These are phyloP conservation scores for Amazona vittata DNA, from an alignment of 2,113 vertebrate species.

Conservation along the genomic window DNA sequence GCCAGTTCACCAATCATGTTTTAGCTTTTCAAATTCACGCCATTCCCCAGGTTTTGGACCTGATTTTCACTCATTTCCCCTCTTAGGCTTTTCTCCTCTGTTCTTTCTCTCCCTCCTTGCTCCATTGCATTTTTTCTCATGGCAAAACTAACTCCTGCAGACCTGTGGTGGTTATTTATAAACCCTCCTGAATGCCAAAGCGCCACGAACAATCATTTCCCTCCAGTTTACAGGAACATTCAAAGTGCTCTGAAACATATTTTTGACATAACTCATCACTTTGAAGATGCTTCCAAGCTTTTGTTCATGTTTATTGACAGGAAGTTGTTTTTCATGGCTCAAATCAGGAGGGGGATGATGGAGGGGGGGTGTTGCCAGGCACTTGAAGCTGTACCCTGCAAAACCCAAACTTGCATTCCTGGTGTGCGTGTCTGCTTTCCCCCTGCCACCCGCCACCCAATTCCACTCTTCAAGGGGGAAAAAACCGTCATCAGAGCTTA, in stretches of 20 bases:
- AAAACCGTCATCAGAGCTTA: accelerated
- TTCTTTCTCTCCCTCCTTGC: not conserved
- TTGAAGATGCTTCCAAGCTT: slow-evolving; percentile 81
- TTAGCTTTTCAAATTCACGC: not conserved
- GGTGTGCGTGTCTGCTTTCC: not conserved
- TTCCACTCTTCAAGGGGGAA: not conserved
- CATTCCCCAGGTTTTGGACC: not conserved
- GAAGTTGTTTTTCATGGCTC: slow-evolving; percentile 76
- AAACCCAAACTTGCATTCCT: not conserved
- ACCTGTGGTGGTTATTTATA: slow-evolving; percentile 59
- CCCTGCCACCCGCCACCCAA: not conserved
- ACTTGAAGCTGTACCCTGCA: slow-evolving; percentile 1
- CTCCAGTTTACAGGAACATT: slow-evolving; percentile 62
- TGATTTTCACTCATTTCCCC: not conserved
- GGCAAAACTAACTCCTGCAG: not conserved
- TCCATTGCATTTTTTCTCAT: not conserved
- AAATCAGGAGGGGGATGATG: slow-evolving; percentile 1
- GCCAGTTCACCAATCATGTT: accelerated
- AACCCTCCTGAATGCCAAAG: slow-evolving; percentile 33
- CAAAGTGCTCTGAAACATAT: slow-evolving; percentile 66
- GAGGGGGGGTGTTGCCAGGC: slow-evolving; percentile 2
- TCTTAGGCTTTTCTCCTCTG: not conserved
- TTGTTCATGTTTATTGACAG: slow-evolving; percentile 81
- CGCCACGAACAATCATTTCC: slow-evolving; percentile 17
- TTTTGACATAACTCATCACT: slow-evolving; percentile 75